Evolutionary conservation across 1,140 invertebrate species (phyloP), one percentile per base, ranked within the genome.

Genomic region (Heliconius congener): DNA sequence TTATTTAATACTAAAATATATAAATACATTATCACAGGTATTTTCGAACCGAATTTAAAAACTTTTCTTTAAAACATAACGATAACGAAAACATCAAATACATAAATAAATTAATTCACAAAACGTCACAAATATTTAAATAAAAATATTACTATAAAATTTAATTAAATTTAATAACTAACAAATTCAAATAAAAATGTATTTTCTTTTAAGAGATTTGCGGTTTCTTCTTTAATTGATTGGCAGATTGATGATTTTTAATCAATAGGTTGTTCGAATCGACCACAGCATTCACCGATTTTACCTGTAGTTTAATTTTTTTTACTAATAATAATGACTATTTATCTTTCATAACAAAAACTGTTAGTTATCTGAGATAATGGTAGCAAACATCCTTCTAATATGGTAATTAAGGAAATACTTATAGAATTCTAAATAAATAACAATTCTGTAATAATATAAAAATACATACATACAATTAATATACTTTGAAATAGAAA

Each of bases 141-240:
- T 16, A 55, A 57, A 57, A 57, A 57, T 19, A 2, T 57, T 57
- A n/a, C 11, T 13, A 13, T 23, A 13, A 66, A 66, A 13, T 30
- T n/a, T 57, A 1, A 57, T n/a, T 19, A 2, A n/a, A n/a, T n/a
- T 57, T 23, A 57, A 9, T 57, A n/a, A 66, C 23, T 30, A 66
- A 27, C 3, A 66, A 66, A 66, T 66, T 66, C 30, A 66, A 66
- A 13, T 66, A 5, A 9, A 66, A 27, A 30, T 66, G 23, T 60
- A 60, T 60, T 60, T 23, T 60, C 57, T 60, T 60, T 60, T n/a
- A 60, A n/a, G n/a, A 11, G 9, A 66, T 13, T 66, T 66, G 23
- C 8, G 86, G 71, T 87, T 91, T 91, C 78, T 91, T 92, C 89
- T 92, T 93, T 60, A 90, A 78, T 73, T 91, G 90, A 82, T 87